phyloP scores from a whole-genome alignment of 2,113 vertebrate species.

The Herpetotheres cachinnans region DNA sequence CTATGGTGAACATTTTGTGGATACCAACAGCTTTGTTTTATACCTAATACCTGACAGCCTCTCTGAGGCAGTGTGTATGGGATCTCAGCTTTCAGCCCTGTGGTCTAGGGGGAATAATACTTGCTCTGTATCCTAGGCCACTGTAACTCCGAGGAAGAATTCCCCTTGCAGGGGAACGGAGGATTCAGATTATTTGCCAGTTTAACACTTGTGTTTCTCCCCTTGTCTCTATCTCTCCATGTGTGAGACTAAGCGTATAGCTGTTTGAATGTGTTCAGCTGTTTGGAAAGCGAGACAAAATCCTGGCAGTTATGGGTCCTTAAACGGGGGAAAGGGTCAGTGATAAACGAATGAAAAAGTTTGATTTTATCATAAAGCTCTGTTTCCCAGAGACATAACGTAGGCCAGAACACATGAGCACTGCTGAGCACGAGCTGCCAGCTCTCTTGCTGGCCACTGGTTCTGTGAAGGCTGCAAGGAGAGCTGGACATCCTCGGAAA shows the following conservation, averaged over 20 bases:
- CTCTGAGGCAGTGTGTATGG: background rate
- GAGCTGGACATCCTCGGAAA: background rate
- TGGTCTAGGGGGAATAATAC: background rate
- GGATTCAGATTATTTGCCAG: background rate
- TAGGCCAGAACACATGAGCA: background rate
- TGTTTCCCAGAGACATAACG: background rate
- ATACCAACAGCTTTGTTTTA: background rate
- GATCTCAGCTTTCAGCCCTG: background rate
- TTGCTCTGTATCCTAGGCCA: background rate
- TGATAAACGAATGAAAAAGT: background rate
- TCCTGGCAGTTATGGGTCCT: background rate
- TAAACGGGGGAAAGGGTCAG: background rate
- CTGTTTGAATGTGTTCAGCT: background rate
- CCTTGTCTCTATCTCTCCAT: background rate
- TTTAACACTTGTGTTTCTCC: background rate
- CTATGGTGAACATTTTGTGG: background rate
- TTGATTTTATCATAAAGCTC: background rate
- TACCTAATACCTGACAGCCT: background rate
- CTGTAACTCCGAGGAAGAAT: background rate
- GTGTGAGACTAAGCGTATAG: background rate
- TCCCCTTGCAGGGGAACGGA: background rate
- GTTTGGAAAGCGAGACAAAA: background rate
- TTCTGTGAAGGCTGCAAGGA: background rate
- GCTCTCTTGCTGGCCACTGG: background rate
- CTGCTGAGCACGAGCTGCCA: accelerated